These are phyloP conservation scores for Monomorium pharaonis DNA, from an alignment of 1,140 invertebrate species.

Conservation along the genomic window DNA sequence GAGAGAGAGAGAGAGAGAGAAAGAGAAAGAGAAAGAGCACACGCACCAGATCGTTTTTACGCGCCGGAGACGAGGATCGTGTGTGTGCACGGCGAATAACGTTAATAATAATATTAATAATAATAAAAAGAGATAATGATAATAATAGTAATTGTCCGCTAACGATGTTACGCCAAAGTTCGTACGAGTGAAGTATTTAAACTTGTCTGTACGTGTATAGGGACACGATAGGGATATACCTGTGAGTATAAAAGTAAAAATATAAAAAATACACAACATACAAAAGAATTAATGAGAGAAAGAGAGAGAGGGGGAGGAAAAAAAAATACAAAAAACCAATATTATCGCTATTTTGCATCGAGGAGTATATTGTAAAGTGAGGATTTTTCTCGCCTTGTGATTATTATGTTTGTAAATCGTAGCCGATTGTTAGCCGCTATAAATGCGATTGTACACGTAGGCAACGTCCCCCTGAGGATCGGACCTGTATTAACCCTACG, in stretches of 20 bases:
- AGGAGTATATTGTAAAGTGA: slow-evolving; percentile 67
- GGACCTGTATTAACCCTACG: slow-evolving; percentile 74
- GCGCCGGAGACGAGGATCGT: slow-evolving; percentile 26
- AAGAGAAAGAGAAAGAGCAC: slow-evolving; percentile 9
- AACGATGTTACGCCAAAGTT: slow-evolving; percentile 67
- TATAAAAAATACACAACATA: not conserved
- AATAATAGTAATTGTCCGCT: slow-evolving; percentile 59
- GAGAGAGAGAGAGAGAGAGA: not conserved
- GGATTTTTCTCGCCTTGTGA: slow-evolving; percentile 70
- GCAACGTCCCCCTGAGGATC: slow-evolving; percentile 36
- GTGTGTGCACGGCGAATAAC: slow-evolving; percentile 52
- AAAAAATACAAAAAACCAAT: slow-evolving; percentile 59
- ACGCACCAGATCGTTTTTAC: slow-evolving; percentile 37
- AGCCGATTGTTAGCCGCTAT: slow-evolving; percentile 69
- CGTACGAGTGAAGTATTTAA: slow-evolving; percentile 65
- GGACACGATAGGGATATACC: slow-evolving; percentile 55
- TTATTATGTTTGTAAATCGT: slow-evolving; percentile 73
- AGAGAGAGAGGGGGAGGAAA: not conserved
- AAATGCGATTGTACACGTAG: slow-evolving; percentile 64
- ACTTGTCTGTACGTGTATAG: slow-evolving; percentile 54
- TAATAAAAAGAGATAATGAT: slow-evolving; percentile 31
- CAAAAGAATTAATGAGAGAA: not conserved
- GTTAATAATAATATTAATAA: slow-evolving; percentile 52
- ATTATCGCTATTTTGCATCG: slow-evolving; percentile 65
- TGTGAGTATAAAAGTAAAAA: slow-evolving; percentile 53